Base-by-base conservation (phyloP, 2,113 vertebrate species). In the Phalacrocorax aristotelis region DNA sequence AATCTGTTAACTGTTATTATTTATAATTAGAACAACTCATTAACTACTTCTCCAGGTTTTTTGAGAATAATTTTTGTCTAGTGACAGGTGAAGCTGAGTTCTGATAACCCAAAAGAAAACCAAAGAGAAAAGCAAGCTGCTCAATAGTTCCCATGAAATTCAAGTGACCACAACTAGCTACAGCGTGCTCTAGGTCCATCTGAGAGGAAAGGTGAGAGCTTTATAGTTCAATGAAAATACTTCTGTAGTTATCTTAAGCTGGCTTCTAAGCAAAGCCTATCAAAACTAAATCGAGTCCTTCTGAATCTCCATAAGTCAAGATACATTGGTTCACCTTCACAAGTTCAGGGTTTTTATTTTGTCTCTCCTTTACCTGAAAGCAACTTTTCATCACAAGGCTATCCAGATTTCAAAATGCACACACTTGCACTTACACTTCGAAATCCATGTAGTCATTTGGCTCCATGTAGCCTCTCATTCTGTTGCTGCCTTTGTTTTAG, bases 391-490 rank as follows among this genome's bases (percentile, higher is more conserved):
- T 10, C 30, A 11, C 16, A 22, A 74, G 17, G 6, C 27, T 61
- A 57, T 2, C 14, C 30, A 74, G 42, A 36, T 12, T 46, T 34
- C 22, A 40, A 23, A 18, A 26, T 4, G 11, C 42, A 34, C 42
- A 6, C 5, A 14, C 14, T 11, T 30, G 26, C 11, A 16, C 9
- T 22, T 1, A 4, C 0, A 4, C 8, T 40, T 42, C 14, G 52
- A 76, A 85, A 88, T 44, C 21, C 26, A 32, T 0, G 5, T 13
- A 79, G n/a, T 18, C n/a, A 15, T 17, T n/a, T 13, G 61, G 16
- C 62, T 86, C n/a, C 13, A 13, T 6, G 40, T n/a, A 26, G 51
- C 4, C 38, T 71, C 34, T 55, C 18, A 21, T 38, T 48, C 42
- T 72, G 25, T 4, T 42, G 52, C 22, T 3, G 1, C 36, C 32